Evolutionary conservation across 2,797 vertebrate genomes (phyloP).

Genomic region (Eurystomus glaucurus): DNA sequence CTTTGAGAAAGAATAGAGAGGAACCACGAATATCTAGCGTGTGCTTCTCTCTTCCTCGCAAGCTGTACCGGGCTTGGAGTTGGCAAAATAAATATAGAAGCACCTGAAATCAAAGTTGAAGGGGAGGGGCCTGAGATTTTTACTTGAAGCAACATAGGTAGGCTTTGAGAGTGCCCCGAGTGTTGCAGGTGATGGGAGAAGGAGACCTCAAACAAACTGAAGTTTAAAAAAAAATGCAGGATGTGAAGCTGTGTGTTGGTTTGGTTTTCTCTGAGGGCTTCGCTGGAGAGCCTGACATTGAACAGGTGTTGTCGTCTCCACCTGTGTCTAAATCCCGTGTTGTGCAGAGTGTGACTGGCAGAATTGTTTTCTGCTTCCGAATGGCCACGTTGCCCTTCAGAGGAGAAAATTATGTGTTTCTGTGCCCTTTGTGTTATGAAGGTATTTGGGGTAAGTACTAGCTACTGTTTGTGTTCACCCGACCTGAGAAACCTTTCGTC

Average conservation of each 20-base stretch:
- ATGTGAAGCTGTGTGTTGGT: fast-evolving
- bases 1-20: too few relatives aligned
- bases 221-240: not conserved
- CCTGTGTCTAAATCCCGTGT: fast-evolving
- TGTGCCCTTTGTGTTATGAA: fast-evolving
- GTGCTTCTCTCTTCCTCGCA: fast-evolving
- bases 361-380: not conserved
- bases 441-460: not conserved
- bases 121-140: not conserved
- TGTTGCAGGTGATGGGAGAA: not conserved
- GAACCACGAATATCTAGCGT: fast-evolving
- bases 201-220: fast-evolving
- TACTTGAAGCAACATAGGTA: fast-evolving
- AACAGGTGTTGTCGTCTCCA: not conserved
- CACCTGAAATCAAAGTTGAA: not conserved
- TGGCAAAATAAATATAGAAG: not conserved
- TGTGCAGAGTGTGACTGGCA: fast-evolving
- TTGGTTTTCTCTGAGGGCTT: not conserved
- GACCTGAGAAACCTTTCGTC: not conserved
- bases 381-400: fast-evolving
- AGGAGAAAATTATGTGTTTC: not conserved
- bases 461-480: fast-evolving
- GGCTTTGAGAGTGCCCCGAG: not conserved
- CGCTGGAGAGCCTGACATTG: fast-evolving
- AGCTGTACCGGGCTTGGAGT: not conserved